Conservation (phyloP, 2,797 vertebrate genomes). For the Gambusia yucatana region DNA sequence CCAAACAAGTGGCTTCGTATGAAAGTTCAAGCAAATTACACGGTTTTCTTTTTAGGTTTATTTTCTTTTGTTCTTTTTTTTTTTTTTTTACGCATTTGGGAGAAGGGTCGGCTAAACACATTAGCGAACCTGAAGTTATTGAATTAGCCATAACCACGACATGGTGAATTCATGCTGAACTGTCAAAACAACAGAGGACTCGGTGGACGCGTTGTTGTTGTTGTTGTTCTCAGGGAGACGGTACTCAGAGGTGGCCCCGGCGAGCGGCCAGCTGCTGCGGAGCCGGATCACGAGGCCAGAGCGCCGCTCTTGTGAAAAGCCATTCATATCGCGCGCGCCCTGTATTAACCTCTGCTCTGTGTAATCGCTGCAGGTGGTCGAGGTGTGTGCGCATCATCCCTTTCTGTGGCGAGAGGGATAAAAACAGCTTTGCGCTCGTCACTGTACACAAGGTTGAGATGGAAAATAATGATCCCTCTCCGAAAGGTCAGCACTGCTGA, state of each 20-base stretch:
- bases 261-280: constrained; percentile 4
- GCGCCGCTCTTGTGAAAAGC: constrained; percentile 67
- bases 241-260: constrained; percentile 29
- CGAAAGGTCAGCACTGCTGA: constrained; percentile 82
- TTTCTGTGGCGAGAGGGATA: constrained; percentile 62
- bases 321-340: constrained; percentile 61
- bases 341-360: constrained; percentile 79
- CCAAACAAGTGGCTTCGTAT: constrained; percentile 33
- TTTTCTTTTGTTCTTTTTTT: neutral
- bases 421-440: constrained; percentile 69
- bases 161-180: constrained; percentile 20
- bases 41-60: neutral
- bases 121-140: neutral
- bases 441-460: constrained; percentile 75
- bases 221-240: constrained; percentile 42
- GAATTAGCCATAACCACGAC: neutral
- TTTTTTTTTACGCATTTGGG: constrained; percentile 6
- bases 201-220: constrained; percentile 18
- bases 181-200: constrained; percentile 5
- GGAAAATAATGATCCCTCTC: constrained; percentile 79
- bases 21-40: constrained; percentile 34
- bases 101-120: neutral
- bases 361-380: constrained; percentile 65
- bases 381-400: constrained; percentile 58
- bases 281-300: constrained; percentile 43